Evolutionary conservation across 2,113 vertebrate species (phyloP).

Genomic region (Rhombomys opimus): DNA sequence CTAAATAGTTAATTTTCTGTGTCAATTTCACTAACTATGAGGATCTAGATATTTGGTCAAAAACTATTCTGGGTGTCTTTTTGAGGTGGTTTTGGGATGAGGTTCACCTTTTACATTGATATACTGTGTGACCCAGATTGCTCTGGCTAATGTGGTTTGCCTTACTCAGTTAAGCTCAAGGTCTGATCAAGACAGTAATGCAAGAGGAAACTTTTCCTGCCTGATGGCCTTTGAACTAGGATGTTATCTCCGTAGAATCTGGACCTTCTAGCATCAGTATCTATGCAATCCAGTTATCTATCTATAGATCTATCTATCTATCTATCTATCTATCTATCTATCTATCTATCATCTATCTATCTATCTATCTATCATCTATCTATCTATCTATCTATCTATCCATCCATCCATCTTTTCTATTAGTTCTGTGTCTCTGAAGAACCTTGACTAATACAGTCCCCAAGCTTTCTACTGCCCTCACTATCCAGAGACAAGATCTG

Average conservation of each 20-base stretch:
- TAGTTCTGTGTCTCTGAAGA: neutral
- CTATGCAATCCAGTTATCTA: neutral
- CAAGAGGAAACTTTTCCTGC: neutral
- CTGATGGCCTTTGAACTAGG: neutral
- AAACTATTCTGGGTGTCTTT: neutral
- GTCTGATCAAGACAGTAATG: neutral
- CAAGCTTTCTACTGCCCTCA: neutral
- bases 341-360: too few relatives aligned
- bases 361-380: neutral
- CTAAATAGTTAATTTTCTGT: neutral
- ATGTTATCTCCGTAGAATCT: neutral
- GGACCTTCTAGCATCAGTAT: neutral
- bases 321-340: too few relatives aligned
- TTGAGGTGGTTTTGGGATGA: neutral
- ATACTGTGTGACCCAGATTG: neutral
- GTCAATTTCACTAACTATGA: neutral
- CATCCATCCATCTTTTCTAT: neutral
- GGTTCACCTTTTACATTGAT: neutral
- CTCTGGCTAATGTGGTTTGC: neutral
- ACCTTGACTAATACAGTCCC: neutral
- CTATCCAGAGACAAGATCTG: slow-evolving; percentile 38
- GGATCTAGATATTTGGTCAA: neutral
- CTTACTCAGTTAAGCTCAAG: neutral
- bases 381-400: neutral
- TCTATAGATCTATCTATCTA: neutral